These are phyloP conservation scores for Drusus annulatus DNA, from an alignment of 1,140 invertebrate species.

Conservation along the genomic window DNA sequence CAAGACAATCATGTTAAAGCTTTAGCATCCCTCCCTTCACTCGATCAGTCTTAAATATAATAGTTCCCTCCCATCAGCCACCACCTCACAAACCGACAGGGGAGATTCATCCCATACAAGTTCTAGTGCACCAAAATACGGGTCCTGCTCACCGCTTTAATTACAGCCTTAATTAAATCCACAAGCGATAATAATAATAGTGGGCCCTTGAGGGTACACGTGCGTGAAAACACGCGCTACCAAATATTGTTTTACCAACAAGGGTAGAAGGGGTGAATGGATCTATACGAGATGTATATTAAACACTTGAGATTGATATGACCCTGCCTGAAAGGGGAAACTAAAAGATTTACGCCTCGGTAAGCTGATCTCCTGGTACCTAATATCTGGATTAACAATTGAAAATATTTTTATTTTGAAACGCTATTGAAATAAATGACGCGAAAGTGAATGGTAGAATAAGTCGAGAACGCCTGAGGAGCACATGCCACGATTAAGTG, in stretches of 20 bases:
- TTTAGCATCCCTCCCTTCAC: too few species aligned
- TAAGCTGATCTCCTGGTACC: not conserved
- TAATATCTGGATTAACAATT: not conserved
- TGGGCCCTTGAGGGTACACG: not conserved
- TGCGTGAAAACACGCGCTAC: not conserved
- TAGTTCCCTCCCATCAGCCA: not conserved
- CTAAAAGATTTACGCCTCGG: slow-evolving; percentile 3
- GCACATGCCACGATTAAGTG: too few species aligned
- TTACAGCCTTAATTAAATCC: slow-evolving; percentile 35
- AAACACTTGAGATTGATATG: not conserved
- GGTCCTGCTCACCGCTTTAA: not conserved
- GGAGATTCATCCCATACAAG: too few species aligned
- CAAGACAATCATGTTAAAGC: too few species aligned
- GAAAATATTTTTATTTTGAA: not conserved
- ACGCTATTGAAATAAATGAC: too few species aligned
- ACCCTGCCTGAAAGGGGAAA: not conserved
- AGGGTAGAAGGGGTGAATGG: not conserved
- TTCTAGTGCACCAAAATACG: not conserved
- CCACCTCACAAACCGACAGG: not conserved
- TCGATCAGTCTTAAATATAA: not conserved
- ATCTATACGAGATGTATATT: not conserved
- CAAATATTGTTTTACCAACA: slow-evolving; percentile 23
- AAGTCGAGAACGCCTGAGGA: too few species aligned
- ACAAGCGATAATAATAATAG: slow-evolving; percentile 30
- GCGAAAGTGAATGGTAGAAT: too few species aligned